A percentile compares a stretch with the other conserved stretches of the same genome.
These are phyloP conservation scores for Trachelus tabidus DNA, from an alignment of 2,888 invertebrate genomes.

Conservation along the genomic window DNA sequence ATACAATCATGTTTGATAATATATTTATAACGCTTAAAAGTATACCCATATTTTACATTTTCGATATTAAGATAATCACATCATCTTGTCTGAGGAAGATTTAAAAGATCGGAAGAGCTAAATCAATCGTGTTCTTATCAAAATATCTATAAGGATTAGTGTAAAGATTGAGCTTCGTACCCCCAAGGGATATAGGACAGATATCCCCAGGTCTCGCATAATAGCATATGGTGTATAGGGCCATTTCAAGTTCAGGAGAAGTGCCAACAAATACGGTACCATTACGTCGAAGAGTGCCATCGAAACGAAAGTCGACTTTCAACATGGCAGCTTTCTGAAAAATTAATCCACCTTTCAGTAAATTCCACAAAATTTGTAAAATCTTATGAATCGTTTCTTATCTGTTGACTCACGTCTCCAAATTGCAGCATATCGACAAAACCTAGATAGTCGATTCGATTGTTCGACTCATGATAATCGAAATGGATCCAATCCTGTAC, in stretches of 20 bases:
- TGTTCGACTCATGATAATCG: conserved; percentile 76
- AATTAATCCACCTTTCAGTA: not conserved
- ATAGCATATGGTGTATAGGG: conserved; percentile 72
- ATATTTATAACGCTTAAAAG: not conserved
- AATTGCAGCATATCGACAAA: conserved; percentile 77
- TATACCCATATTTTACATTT: not conserved
- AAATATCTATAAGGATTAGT: conserved; percentile 49
- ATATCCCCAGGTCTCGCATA: conserved; percentile 67
- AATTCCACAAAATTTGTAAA: not conserved
- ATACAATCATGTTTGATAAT: too few species aligned
- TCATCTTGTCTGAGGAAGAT: not conserved
- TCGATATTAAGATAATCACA: not conserved
- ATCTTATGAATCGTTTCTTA: not conserved
- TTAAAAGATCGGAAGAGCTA: conserved; percentile 45
- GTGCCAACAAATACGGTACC: conserved; percentile 67
- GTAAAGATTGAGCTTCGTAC: conserved; percentile 62
- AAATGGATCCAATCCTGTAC: conserved; percentile 93
- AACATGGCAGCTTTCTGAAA: conserved; percentile 61
- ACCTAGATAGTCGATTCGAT: conserved; percentile 80
- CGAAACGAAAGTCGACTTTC: conserved; percentile 65
- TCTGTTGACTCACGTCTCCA: conserved; percentile 71
- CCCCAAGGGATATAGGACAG: conserved; percentile 66
- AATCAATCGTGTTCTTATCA: conserved; percentile 48
- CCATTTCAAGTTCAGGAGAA: conserved; percentile 73
- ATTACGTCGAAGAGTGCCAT: conserved; percentile 61